Evolutionary conservation across 2,113 vertebrate species (phyloP).

Genomic region (Ptyas mucosa): DNA sequence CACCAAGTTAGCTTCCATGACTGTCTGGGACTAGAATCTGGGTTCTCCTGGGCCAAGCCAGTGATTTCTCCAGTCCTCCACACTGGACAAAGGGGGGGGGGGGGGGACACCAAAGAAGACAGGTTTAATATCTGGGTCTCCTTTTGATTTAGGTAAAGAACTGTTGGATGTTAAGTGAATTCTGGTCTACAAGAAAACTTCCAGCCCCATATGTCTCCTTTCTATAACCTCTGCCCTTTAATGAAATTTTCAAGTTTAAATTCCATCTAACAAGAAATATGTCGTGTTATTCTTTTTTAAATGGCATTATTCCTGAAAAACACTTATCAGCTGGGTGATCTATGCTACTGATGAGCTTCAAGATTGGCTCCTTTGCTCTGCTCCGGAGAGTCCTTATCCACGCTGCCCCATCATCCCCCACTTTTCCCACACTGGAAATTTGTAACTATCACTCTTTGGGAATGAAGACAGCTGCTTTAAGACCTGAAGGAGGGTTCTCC

Average conservation of each 20-base stretch:
- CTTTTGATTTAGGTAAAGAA: not conserved
- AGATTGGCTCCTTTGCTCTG: not conserved
- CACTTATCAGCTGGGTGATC: not conserved
- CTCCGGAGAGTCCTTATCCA: not conserved
- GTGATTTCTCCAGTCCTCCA: not conserved
- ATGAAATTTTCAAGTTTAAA: not conserved
- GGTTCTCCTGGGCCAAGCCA: not conserved
- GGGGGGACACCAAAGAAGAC: not conserved
- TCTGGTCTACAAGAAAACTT: too few species aligned
- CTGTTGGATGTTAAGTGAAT: not conserved
- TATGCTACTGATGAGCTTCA: not conserved
- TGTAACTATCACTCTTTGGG: not conserved
- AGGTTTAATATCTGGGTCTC: too few species aligned
- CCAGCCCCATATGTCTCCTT: not conserved
- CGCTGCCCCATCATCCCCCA: not conserved
- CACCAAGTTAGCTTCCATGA: not conserved
- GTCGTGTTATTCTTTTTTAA: not conserved
- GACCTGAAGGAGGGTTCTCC: not conserved
- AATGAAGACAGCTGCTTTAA: not conserved
- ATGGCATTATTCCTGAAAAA: not conserved
- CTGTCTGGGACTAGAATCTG: not conserved
- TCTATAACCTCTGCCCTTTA: not conserved
- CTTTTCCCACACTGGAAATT: not conserved
- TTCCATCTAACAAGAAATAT: not conserved
- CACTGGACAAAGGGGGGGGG: not conserved